phyloP scores from a whole-genome alignment of 2,888 invertebrate genomes.

The Euphydryas editha region DNA sequence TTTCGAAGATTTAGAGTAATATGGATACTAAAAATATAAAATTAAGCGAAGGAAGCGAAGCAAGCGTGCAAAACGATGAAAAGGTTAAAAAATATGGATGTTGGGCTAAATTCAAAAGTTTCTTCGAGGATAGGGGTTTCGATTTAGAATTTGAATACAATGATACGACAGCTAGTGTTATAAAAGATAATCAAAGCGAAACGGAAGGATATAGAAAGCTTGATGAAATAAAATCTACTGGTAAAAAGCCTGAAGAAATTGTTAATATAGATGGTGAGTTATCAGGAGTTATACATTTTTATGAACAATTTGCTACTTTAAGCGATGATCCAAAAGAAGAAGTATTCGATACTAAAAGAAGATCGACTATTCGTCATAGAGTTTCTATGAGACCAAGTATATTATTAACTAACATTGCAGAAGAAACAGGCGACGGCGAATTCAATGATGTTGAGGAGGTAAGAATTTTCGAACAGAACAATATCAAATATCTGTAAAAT shows the following conservation, averaged over 20 bases:
- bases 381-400: slow-evolving; percentile 76
- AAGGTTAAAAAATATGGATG: slow-evolving; percentile 55
- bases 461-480: slow-evolving; percentile 46
- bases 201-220: slow-evolving; percentile 59
- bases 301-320: slow-evolving; percentile 74
- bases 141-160: slow-evolving; percentile 74
- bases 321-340: slow-evolving; percentile 65
- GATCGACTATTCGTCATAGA: slow-evolving; percentile 57
- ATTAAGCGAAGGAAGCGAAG: slow-evolving; percentile 33
- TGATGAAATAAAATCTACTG: slow-evolving; percentile 52
- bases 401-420: slow-evolving; percentile 69
- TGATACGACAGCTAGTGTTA: slow-evolving; percentile 47
- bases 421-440: slow-evolving; percentile 68
- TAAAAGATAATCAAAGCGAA: slow-evolving; percentile 54
- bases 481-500: neutral
- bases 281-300: slow-evolving; percentile 66
- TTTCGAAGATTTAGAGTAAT: slow-evolving; percentile 22
- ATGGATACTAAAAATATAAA: slow-evolving; percentile 36
- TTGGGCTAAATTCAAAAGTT: slow-evolving; percentile 71
- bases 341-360: slow-evolving; percentile 54
- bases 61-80: slow-evolving; percentile 37
- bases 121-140: slow-evolving; percentile 75
- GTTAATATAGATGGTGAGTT: slow-evolving; percentile 58
- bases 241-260: slow-evolving; percentile 44
- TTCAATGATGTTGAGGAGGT: slow-evolving; percentile 68